A percentile compares a stretch with the other conserved stretches of the same genome.
phyloP scores from a whole-genome alignment of 2,113 vertebrate species.

The Cathartes aura region DNA sequence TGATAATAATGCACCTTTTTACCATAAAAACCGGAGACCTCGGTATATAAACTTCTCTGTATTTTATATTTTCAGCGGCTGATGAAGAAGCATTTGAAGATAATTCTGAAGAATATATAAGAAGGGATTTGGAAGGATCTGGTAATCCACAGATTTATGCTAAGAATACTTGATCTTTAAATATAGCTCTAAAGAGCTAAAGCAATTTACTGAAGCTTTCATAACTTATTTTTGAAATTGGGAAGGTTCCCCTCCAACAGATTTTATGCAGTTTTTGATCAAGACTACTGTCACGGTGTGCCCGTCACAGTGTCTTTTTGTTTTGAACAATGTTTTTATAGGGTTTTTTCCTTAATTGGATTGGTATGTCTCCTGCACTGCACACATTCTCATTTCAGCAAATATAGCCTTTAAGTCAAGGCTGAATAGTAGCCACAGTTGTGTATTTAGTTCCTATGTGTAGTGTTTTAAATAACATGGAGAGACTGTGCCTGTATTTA shows the following conservation, averaged over 20 bases:
- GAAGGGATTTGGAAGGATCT: constrained; percentile 97
- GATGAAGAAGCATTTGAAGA: constrained; percentile 99
- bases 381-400: not conserved
- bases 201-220: not conserved
- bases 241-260: not conserved
- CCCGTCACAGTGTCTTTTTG: not conserved
- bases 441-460: not conserved
- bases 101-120: constrained; percentile 98
- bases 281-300: not conserved
- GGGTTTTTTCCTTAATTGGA: not conserved
- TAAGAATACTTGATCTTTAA: constrained; percentile 31
- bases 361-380: not conserved
- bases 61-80: constrained; percentile 81
- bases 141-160: constrained; percentile 78
- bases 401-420: not conserved
- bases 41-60: not conserved
- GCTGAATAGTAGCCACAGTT: not conserved
- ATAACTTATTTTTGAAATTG: not conserved
- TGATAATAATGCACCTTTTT: not conserved
- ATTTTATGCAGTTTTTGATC: not conserved
- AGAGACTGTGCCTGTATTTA: not conserved
- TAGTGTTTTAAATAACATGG: not conserved
- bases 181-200: not conserved
- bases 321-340: not conserved
- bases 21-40: not conserved